A percentile compares a stretch with the other conserved stretches of the same genome.
Conservation (phyloP, 2,113 vertebrate species). For the Carollia perspicillata region DNA sequence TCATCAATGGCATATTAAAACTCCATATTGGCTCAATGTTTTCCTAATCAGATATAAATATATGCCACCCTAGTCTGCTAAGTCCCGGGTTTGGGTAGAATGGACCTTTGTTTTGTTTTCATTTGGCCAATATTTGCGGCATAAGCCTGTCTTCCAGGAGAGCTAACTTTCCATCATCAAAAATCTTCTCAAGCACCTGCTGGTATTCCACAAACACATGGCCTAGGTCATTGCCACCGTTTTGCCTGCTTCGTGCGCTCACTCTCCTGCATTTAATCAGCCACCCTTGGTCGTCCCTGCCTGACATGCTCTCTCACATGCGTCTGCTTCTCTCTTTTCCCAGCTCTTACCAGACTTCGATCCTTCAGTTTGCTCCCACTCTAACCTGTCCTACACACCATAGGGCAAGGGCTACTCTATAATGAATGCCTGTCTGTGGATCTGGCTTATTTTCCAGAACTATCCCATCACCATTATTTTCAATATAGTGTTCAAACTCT, state of each 20-base stretch:
- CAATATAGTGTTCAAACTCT: background rate
- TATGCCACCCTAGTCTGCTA: background rate
- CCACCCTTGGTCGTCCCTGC: accelerated
- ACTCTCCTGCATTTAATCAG: background rate
- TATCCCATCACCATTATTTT: background rate
- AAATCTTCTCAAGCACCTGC: background rate
- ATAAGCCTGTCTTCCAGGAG: background rate
- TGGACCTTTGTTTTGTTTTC: background rate
- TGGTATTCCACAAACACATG: background rate
- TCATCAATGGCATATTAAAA: background rate
- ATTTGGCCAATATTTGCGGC: background rate
- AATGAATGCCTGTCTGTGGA: background rate
- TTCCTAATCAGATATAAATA: background rate
- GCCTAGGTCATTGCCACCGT: background rate
- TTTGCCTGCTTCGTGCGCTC: background rate
- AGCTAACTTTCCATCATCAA: background rate
- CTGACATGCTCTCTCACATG: background rate
- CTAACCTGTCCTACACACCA: background rate
- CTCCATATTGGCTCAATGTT: background rate
- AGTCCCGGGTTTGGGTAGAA: background rate
- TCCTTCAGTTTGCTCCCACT: background rate
- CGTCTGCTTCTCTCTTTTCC: background rate
- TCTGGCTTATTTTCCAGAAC: background rate
- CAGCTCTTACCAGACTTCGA: background rate
- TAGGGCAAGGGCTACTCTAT: background rate